These are phyloP conservation scores for human (Homo sapiens) DNA, from an alignment of 2,113 vertebrate species.

Conservation along the genomic window DNA sequence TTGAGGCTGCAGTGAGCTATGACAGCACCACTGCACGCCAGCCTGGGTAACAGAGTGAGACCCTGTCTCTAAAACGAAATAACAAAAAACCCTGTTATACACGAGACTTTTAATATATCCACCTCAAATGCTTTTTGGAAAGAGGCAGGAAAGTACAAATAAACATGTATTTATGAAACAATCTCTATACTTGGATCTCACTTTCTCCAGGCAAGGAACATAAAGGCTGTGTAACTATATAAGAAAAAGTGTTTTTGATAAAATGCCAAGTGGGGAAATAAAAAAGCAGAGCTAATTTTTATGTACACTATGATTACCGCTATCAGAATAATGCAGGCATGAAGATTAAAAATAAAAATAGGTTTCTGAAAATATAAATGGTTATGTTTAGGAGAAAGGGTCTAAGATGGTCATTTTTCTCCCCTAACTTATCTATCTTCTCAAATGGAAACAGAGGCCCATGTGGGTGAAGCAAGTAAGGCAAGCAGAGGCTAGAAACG, in stretches of 20 bases:
- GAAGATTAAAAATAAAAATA: conserved; percentile 18
- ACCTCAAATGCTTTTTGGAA: background rate
- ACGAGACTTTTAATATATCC: background rate
- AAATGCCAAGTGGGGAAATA: conserved; percentile 21
- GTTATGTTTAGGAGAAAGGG: background rate
- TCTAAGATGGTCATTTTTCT: background rate
- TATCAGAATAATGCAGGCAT: background rate
- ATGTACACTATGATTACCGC: background rate
- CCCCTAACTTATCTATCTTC: background rate
- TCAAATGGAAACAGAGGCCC: background rate
- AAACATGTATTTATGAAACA: background rate
- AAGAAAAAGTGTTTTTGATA: conserved; percentile 29
- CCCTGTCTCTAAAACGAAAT: no score
- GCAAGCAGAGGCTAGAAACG: background rate
- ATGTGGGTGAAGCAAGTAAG: background rate
- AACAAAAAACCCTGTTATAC: no score
- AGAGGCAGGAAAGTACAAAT: conserved; percentile 34
- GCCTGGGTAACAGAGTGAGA: no score
- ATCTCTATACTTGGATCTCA: background rate
- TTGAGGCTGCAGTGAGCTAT: no score
- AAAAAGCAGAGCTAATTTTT: conserved; percentile 3
- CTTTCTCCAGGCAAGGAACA: conserved; percentile 36
- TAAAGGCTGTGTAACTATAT: background rate
- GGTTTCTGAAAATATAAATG: background rate
- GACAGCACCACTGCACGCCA: no score